Evolutionary conservation across 2,888 invertebrate genomes (phyloP).

Genomic region (Pantelozetes paolii): DNA sequence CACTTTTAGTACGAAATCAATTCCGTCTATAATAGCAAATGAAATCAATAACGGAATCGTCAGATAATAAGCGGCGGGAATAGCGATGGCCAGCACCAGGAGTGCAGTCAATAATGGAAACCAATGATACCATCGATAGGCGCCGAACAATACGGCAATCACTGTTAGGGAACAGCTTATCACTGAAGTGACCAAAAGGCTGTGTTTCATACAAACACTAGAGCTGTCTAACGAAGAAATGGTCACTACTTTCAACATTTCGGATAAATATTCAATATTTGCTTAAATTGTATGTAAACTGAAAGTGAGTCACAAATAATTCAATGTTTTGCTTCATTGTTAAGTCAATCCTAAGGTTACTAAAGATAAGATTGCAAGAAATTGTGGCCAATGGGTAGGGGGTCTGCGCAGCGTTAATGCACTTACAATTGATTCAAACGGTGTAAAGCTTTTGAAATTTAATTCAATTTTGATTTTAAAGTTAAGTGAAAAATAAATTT

Average conservation of each 20-base stretch:
- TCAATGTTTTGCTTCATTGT: not conserved
- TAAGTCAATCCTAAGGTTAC: not conserved
- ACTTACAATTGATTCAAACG: no score
- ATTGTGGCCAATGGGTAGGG: not conserved
- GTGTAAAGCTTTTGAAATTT: no score
- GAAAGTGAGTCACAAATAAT: not conserved
- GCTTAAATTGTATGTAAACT: not conserved
- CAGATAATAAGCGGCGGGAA: constrained; percentile 22
- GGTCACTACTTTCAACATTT: not conserved
- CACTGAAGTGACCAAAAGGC: not conserved
- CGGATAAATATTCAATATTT: no score
- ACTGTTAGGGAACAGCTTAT: constrained; percentile 18
- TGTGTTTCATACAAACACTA: constrained; percentile 4
- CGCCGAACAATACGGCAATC: not conserved
- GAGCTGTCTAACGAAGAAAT: not conserved
- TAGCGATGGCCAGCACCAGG: not conserved
- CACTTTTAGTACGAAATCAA: constrained; percentile 1
- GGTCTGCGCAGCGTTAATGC: no score
- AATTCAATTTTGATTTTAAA: no score
- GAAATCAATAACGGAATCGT: not conserved
- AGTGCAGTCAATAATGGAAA: not conserved
- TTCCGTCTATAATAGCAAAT: not conserved
- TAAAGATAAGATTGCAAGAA: not conserved
- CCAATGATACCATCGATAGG: constrained; percentile 4
- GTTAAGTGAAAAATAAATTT: no score